phyloP scores from a whole-genome alignment of 2,113 vertebrate genomes.

The Pseudonaja textilis region DNA sequence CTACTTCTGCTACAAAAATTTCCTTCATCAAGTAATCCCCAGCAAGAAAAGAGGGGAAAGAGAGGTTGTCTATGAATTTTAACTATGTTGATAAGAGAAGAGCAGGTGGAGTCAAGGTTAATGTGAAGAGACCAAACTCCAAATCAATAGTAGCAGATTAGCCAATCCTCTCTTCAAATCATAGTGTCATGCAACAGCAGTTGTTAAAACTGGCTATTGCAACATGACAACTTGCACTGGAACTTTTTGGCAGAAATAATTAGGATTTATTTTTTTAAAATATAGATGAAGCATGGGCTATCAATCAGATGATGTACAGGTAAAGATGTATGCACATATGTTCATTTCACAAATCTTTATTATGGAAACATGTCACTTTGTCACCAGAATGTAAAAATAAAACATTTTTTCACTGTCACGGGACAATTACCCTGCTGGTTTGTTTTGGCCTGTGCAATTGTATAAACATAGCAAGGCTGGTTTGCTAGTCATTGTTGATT shows the following conservation, averaged over 20 bases:
- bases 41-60: background rate
- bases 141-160: slow-evolving; percentile 44
- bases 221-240: background rate
- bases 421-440: background rate
- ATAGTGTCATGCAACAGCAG: background rate
- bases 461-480: background rate
- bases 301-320: background rate
- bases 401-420: background rate
- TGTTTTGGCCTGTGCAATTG: background rate
- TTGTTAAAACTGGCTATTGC: background rate
- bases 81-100: slow-evolving; percentile 19
- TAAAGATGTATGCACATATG: background rate
- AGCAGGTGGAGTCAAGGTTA: slow-evolving; percentile 50
- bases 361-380: background rate
- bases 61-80: slow-evolving; percentile 1
- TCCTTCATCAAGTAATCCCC: accelerated
- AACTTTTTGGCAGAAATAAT: background rate
- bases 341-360: background rate
- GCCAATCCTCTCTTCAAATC: slow-evolving; percentile 11
- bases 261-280: background rate
- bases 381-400: background rate
- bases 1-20: background rate
- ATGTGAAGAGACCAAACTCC: slow-evolving; percentile 40
- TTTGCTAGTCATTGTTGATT: background rate
- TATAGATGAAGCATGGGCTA: background rate